Base-by-base conservation (phyloP, 2,113 vertebrate genomes). In the Myiagra hebetior region DNA sequence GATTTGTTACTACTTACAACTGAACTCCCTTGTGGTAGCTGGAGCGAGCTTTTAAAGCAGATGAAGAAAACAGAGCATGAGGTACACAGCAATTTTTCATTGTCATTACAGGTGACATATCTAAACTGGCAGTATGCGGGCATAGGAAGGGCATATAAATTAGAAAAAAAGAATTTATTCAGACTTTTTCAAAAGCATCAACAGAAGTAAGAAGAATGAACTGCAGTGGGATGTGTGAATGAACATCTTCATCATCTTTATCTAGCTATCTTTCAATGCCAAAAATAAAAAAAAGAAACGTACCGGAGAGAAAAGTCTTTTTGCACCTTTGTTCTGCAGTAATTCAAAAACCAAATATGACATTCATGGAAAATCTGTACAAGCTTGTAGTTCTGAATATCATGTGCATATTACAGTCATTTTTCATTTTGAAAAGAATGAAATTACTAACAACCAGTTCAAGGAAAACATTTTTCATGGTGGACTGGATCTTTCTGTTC, bases 81-180 rank as follows among this genome's bases (percentile, higher is more conserved):
- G 93, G 97, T 97, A 89, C 87, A 83, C 83, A 94, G 96, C 98
- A 98, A 98, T 99, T 99, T 99, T 98, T 99, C 99, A 98, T 98
- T 98, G 95, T 99, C 99, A 99, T 99, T 99, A 96, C 79, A 90
- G 93, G 84, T 99, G 98, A 99, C 97, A 97, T 97, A 98, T 98
- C 98, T 98, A 98, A 99, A 98, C 97, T 98, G 98, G 97, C 79
- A 96, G 89, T 92, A 85, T 85, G 84, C 91, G 97, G 95, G 96
- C 93, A 87, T 64, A 77, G 91, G 73, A 98, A 96, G 89, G 68
- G 70, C 96, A 95, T 92, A 94, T 97, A 97, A 98, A 97, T 98
- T 97, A 98, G 88, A 96, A 94, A 95, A 95, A 96, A 97, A 96
- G 67, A 59, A 89, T 97, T 98, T 98, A 74, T 97, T 96, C 86